Evolutionary conservation across 2,797 vertebrate genomes (phyloP).

Genomic region (Pipistrellus pygmaeus): DNA sequence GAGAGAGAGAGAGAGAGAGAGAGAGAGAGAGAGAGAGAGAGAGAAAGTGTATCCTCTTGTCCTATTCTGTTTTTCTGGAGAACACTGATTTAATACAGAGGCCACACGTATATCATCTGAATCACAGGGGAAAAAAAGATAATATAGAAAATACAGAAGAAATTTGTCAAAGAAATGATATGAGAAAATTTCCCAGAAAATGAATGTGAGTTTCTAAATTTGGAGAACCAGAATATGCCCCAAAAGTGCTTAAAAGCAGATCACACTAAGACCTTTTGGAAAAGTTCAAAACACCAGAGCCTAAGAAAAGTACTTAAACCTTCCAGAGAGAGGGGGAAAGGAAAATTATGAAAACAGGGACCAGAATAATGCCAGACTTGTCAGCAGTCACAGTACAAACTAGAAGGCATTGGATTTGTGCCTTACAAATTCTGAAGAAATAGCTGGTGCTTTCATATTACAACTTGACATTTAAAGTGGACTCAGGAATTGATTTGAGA

Average conservation of each 20-base stretch:
- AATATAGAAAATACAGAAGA: neutral
- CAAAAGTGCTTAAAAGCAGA: conserved; percentile 9
- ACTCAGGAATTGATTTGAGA: neutral
- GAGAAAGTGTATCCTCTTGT: neutral
- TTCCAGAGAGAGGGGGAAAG: neutral
- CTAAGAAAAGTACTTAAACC: neutral
- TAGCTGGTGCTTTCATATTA: neutral
- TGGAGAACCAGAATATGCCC: neutral
- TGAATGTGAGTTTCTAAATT: neutral
- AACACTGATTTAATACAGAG: neutral
- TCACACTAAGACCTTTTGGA: neutral
- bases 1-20: too few relatives aligned
- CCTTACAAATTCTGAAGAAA: neutral
- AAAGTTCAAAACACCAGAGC: neutral
- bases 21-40: too few relatives aligned
- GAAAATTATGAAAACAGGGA: neutral
- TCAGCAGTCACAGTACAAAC: neutral
- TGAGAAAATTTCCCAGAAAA: neutral
- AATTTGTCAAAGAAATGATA: neutral
- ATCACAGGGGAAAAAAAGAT: neutral
- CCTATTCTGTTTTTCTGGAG: neutral
- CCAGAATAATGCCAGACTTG: neutral
- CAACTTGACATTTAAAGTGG: conserved; percentile 48
- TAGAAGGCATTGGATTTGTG: neutral
- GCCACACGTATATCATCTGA: neutral